Evolutionary conservation across 2,888 invertebrate species (phyloP), one percentile per base, ranked within the genome.

Genomic region (Tinea trinotella): DNA sequence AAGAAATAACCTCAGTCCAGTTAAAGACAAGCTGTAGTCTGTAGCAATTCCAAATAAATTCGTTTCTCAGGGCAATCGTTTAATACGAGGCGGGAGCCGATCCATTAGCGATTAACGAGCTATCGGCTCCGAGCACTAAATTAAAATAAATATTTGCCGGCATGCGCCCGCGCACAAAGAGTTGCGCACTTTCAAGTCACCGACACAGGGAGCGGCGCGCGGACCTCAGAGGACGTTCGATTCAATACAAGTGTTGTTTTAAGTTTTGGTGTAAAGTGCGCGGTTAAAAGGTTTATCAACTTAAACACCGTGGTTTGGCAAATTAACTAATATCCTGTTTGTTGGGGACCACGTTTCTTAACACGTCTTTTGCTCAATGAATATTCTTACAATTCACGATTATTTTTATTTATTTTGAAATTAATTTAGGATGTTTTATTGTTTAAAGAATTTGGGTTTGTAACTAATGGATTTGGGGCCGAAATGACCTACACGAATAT

Each of bases 81-180:
- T 30, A 7, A 30, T 4, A 30, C 24, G 52, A n/a, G 59, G 59
- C 70, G 68, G 78, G 74, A 71, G 80, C 80, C 70, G 66, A 73
- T 71, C 80, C 83, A 84, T 84, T 84, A 83, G 71, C 79, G 76
- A 83, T 83, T 80, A 85, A 83, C 77, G 77, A 81, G 71, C 71
- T 67, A 76, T 79, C 79, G 76, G 66, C 68, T 68, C 67, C 71
- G 76, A 68, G 70, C 80, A 76, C 77, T 83, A 82, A 83, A 85
- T 85, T 85, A 84, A 85, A 85, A 84, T 83, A 85, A 85, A 85
- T 84, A 85, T 85, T 85, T 79, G 78, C 81, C 67, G 74, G 71
- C 76, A 69, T 44, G 74, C 74, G 75, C 75, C 68, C 64, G 68
- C 69, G 71, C 73, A 68, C 74, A 74, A 74, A 77, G 72, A 62